Evolutionary conservation across 2,888 invertebrate species (phyloP), one percentile per base, ranked within the genome.

Genomic region (Villa cingulata): DNA sequence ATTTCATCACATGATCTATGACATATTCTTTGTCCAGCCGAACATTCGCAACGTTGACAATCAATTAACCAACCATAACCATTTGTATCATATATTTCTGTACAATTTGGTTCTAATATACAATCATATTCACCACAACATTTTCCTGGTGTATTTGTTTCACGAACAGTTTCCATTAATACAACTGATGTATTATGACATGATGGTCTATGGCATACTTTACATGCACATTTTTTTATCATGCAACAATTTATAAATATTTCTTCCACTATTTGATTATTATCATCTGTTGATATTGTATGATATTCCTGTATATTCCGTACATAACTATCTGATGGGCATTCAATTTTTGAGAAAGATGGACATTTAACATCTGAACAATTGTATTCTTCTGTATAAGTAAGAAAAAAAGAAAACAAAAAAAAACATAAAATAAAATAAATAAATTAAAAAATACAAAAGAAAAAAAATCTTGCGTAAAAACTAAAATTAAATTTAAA

Each of bases 111-210:
- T 37, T 71, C 63, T 2, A 63, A 59, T 51, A 70, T 71, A 49
- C 70, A 67, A 37, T 70, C 65, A 55, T 70, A 70, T 15, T 70
- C 65, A n/a, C 76, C 74, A 50, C 72, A 72, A 53, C 75, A 75
- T 51, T 72, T 71, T 3, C 66, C 66, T 3, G 68, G 69, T 19
- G 57, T 59, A 23, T 63, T 58, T 1, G 59, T 55, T 51, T 65
- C 64, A 12, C 59, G 58, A 45, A 52, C 37, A 29, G 61, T 50
- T 48, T 66, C 68, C 6, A 63, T 56, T 6, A 63, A 58, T 2
- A 67, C 63, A 39, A 64, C 56, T 1, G 56, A 57, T 15, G 51
- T 45, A 32, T 54, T 54, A 20, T 58, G 54, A 48, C 67, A 67
- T 45, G 62, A 62, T 10, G 61, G 65, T 48, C 67, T 65, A 47